Base-by-base conservation (phyloP, 2,113 vertebrate genomes). In the Aphelocoma coerulescens region DNA sequence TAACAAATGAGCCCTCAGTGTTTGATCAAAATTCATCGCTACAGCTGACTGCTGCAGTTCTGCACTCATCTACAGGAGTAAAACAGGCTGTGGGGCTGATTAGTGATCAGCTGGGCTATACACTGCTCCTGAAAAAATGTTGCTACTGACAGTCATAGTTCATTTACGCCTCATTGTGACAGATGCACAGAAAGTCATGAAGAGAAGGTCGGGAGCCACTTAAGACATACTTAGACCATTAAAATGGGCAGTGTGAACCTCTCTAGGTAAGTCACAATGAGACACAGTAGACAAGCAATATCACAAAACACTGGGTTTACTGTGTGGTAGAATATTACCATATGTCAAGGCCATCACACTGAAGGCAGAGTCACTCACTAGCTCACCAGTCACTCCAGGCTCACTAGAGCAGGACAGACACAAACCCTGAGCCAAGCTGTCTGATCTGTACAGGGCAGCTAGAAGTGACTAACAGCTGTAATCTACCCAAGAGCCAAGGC, bases 21-120 rank as follows among this genome's bases (percentile, higher is more conserved):
- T 93, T 92, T 84, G 57, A 93, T 97, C 87, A 96, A 96, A 96
- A 97, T 95, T 96, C 95, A 96, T 62, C 94, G 87, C 85, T 93
- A 76, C 75, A 91, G 63, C 74, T 83, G 92, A 75, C 88, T 69
- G 78, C 78, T 86, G 66, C 1, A 0, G 21, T 81, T 92, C 46
- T 67, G 57, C 35, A 48, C 61, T 67, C 71, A 88, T 66, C 66
- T 88, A 17, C 51, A 46, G 86, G 81, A 76, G 26, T 61, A 82
- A 88, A 87, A 58, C 44, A 77, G 80, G 75, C 77, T 63, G 43
- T 54, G 59, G 48, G 69, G 33, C 58, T 95, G 78, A 93, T 88
- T 69, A 86, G 88, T 3, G 7, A 92, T 85, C 78, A 93, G 32
- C 71, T 61, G 35, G 21, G 63, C 68, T 93, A 51, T 24, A 81